Base-by-base conservation (phyloP, 1,140 invertebrate species). In the Drosophila fuyamai region DNA sequence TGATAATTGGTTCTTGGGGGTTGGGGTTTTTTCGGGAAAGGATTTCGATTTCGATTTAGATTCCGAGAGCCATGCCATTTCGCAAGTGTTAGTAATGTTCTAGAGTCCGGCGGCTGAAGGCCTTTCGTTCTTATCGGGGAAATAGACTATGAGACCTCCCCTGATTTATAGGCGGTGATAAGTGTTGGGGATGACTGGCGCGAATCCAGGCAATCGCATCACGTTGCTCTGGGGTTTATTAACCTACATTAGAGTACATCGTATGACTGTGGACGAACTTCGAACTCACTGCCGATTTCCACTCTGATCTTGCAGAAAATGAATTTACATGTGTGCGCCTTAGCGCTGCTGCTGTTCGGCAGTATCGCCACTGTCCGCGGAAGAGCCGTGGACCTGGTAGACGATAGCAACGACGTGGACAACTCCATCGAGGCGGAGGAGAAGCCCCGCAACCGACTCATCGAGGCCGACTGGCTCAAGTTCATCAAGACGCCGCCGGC, bases 401-500 rank as follows among this genome's bases (percentile, higher is more conserved):
- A 91, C 40, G 90, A 89, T 23, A 79, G 62, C 70, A 88, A 88
- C 56, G 85, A 89, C 54, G 86, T 81, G 23, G 90, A 92, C 62
- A 92, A 92, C 62, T 92, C 89, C 53, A 92, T 91, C 67, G 84
- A 92, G 62, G 43, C 62, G 47, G 72, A 72, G 38, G 38, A 68
- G 18, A 82, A 83, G 56, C 70, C 73, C 4, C 78, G 62, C 12
- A 57, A 43, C 8, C 75, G 82, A 8, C 44, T 62, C 41, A 88
- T 90, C 50, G 79, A 88, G 27, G 76, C 76, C 29, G 92, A 93
- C 29, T 95, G 94, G 92, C 92, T 95, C 14, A 92, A 93, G 51
- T 93, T 95, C 44, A 93, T 84, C 23, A 91, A 93, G 16, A 81
- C 93, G 7, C 93, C 94, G 0, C 79, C 92, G 0, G 14, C 86